Evolutionary conservation across 1,140 invertebrate species (phyloP).

Genomic region (Platorchestia sp.): DNA sequence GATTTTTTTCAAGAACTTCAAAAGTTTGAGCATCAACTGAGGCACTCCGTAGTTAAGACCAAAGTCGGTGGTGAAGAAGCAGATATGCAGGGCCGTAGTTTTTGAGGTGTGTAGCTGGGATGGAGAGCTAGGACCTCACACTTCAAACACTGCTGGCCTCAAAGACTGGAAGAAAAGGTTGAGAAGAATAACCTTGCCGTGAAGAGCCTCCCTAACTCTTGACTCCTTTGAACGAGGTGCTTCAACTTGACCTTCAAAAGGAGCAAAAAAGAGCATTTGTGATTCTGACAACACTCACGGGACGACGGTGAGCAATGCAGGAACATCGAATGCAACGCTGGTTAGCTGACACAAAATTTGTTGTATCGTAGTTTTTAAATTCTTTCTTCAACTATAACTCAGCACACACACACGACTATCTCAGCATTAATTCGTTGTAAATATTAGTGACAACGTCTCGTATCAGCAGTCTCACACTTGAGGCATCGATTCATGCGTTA

Average conservation of each 20-base stretch:
- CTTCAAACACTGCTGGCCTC: neutral
- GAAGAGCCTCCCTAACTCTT: neutral
- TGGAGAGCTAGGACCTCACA: neutral
- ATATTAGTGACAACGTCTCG: too few species aligned
- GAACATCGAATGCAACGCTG: neutral
- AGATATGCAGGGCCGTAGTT: neutral
- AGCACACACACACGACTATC: too few species aligned
- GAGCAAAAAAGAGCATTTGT: neutral
- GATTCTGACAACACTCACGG: neutral
- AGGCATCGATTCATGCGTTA: too few species aligned
- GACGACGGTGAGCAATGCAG: neutral
- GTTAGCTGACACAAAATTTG: too few species aligned
- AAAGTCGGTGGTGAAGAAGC: neutral
- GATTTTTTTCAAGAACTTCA: neutral
- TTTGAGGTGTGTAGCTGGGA: neutral
- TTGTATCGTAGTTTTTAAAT: too few species aligned
- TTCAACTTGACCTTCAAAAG: neutral
- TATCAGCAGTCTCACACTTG: too few species aligned
- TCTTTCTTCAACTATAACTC: too few species aligned
- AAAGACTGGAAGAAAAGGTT: neutral
- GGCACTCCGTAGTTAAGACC: neutral
- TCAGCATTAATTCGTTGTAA: too few species aligned
- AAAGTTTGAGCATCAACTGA: neutral
- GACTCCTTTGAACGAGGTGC: neutral
- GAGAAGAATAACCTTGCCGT: neutral